Evolutionary conservation across 2,888 invertebrate genomes (phyloP), one percentile per base, ranked within the genome.

Genomic region (Habroteleia sp.): DNA sequence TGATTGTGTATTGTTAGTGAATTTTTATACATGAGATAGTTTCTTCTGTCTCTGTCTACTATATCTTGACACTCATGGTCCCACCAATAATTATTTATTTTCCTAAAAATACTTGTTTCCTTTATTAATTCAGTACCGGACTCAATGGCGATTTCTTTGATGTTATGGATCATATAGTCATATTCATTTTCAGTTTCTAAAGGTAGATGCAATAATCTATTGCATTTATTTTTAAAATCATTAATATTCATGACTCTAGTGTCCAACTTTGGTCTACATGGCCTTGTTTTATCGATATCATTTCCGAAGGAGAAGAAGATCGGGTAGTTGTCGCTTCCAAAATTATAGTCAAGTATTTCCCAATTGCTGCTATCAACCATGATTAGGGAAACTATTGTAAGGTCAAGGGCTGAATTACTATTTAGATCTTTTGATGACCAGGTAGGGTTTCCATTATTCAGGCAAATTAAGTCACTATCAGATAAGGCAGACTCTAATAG

Each of bases 281-380:
- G 6, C 35, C 41, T 62, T 10, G 2, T 13, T 14, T 50, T 27
- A 41, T 48, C 33, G 14, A 3, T 14, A 1, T 33, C n/a, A 44
- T 58, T 58, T 1, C 10, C 7, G 11, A 60, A 46, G 0, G 46
- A 27, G 6, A 60, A 14, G 0, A 2, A 17, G 1, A 60, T 60
- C 0, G 60, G 60, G 11, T 23, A 33, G 20, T 60, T 44, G 10
- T 60, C 60, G 17, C 60, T 37, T 6, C 16, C n/a, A 27, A 16
- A 46, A 17, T 60, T 60, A n/a, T 27, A 27, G 2, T 46, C 33
- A 1, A 60, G 5, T 13, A 60, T 13, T 5, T 60, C 11, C 62
- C 62, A 62, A 1, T 7, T 20, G 27, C 31, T 48, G 0, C 7
- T 3, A 10, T 29, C n/a, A 3, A 13, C 4, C 6, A 46, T 5